Evolutionary conservation across 2,113 vertebrate species (phyloP), one percentile per base, ranked within the genome.

Genomic region (Rhea pennata): DNA sequence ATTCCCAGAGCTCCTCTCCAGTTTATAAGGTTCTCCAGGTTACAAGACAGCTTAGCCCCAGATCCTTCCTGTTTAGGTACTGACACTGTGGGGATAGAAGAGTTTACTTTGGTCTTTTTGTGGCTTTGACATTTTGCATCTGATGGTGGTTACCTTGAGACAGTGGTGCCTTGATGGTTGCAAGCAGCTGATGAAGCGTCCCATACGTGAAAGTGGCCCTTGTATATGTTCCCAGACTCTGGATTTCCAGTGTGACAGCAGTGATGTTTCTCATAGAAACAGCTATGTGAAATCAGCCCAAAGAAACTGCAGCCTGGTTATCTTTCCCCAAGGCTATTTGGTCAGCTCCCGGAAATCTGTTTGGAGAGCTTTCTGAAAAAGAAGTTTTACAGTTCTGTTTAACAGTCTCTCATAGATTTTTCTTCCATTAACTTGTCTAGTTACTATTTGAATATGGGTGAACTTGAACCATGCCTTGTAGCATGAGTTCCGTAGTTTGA

Each of bases 381-480:
- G 31, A 77, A 54, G 10, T 73, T 15, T 39, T 1, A 22, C 2
- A 13, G 50, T 73, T 54, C 48, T 53, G 4, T 77, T 82, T 58
- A 27, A 17, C 6, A 77, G 15, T 29, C 10, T 27, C 46, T 51
- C 40, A 64, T 72, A 56, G 4, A 44, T 44, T 85, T 87, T 69
- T 88, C 29, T 87, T 48, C 40, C 15, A 42, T n/a, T 12, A 81
- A 61, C 65, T 77, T 39, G 4, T n/a, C 26, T 56, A 26, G 33
- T 23, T 73, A 24, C 9, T 84, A 2, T 72, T 81, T 77, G 17
- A 84, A 36, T 62, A 27, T 51, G 26, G 16, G 31, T 80, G 46
- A 72, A 22, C 0, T 0, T 3, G 51, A 36, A 50, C 22, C 5
- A 15, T n/a, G 8, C 8, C 29, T 59, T 26, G 9, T 22, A 81